phyloP scores from a whole-genome alignment of 2,888 invertebrate species.

The Meghimatium bilineatum region DNA sequence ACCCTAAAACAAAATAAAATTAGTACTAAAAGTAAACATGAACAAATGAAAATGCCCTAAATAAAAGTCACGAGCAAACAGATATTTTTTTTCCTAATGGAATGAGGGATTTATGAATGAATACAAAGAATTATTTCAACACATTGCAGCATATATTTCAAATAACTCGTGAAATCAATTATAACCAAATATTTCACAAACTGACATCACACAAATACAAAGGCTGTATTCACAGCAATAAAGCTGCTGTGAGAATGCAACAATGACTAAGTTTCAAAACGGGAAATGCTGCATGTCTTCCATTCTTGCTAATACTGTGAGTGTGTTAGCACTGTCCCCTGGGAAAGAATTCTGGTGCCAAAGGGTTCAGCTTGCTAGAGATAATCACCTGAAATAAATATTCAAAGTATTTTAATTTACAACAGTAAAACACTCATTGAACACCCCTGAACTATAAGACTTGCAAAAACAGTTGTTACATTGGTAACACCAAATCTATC shows the following conservation, averaged over 20 bases:
- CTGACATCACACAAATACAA: neutral
- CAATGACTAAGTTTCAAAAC: neutral
- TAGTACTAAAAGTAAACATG: too few relatives aligned
- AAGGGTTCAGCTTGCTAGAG: constrained; percentile 69
- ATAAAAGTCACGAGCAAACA: neutral
- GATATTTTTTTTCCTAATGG: neutral
- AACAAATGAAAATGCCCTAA: neutral
- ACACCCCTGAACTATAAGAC: too few relatives aligned
- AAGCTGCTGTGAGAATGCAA: neutral
- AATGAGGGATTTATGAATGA: neutral
- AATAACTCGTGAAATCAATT: neutral
- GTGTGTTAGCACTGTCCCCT: constrained; percentile 41
- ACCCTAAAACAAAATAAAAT: too few relatives aligned
- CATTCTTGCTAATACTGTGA: constrained; percentile 7
- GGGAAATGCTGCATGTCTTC: constrained; percentile 11
- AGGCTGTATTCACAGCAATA: constrained; percentile 4
- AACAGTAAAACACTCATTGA: too few relatives aligned
- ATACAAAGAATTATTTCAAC: constrained; percentile 1
- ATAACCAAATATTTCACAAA: neutral
- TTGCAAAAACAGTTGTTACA: too few relatives aligned
- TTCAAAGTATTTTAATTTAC: neutral
- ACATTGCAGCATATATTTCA: too few relatives aligned
- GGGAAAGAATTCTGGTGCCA: constrained; percentile 74
- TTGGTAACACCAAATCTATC: too few relatives aligned
- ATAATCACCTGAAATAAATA: constrained; percentile 60